These are phyloP conservation scores for Rhinella marina DNA, from an alignment of 2,797 vertebrate genomes.

Conservation along the genomic window DNA sequence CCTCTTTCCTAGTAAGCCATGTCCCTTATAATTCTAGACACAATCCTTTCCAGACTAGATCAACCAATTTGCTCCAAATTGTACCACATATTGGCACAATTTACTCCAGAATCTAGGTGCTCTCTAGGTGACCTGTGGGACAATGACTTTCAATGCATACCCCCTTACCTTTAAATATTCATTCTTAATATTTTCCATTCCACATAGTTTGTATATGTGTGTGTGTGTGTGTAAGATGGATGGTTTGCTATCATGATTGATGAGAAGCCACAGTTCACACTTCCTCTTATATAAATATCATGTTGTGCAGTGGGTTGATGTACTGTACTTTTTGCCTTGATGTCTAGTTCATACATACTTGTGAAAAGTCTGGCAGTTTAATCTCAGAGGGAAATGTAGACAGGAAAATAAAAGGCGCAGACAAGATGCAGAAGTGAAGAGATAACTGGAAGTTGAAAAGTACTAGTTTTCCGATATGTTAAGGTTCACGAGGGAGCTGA, in stretches of 20 bases:
- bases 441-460: constrained; percentile 50
- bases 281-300: constrained; percentile 33
- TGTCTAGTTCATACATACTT: constrained; percentile 49
- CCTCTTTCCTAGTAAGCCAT: no score
- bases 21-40: no score
- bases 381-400: constrained; percentile 47
- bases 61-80: no score
- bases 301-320: constrained; percentile 29
- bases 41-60: no score
- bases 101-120: no score
- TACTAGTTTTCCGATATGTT: constrained; percentile 44
- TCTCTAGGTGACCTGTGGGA: no score
- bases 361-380: constrained; percentile 50
- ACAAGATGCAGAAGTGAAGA: constrained; percentile 44
- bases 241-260: background rate
- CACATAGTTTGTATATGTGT: background rate
- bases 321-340: constrained; percentile 45
- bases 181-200: background rate
- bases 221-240: background rate
- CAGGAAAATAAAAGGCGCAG: constrained; percentile 50
- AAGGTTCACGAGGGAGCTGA: constrained; percentile 36
- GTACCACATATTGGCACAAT: no score
- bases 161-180: background rate
- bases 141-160: background rate
- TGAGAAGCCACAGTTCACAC: constrained; percentile 31